Evolutionary conservation across 2,888 invertebrate species (phyloP).

Genomic region (Pandemis cinnamomeana): DNA sequence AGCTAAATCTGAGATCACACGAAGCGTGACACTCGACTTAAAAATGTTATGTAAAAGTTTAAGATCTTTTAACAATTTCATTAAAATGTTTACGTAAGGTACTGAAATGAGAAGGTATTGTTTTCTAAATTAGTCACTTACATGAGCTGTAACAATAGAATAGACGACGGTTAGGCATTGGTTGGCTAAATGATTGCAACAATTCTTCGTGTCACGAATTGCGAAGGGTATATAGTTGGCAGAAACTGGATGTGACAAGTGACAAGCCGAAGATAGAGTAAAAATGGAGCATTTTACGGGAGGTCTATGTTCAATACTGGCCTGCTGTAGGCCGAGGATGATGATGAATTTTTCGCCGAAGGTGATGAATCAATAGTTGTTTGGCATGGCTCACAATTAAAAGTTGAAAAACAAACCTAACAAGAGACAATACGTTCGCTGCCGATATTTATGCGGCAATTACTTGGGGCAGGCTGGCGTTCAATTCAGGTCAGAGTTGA

Average conservation of each 20-base stretch:
- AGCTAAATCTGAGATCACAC: constrained; percentile 78
- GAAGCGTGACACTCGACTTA: constrained; percentile 65
- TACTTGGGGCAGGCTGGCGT: constrained; percentile 74
- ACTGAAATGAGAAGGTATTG: background rate
- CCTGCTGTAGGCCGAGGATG: too few species aligned
- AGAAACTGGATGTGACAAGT: too few species aligned
- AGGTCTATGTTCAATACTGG: too few species aligned
- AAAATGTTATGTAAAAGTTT: constrained; percentile 11
- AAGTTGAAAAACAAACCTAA: constrained; percentile 42
- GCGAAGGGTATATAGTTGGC: too few species aligned
- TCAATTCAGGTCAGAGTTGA: constrained; percentile 79
- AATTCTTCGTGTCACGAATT: background rate
- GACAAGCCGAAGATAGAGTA: too few species aligned
- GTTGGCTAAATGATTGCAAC: background rate
- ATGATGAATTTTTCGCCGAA: background rate
- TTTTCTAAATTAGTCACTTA: background rate
- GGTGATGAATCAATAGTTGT: background rate
- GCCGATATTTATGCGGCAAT: constrained; percentile 75
- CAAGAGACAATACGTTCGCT: constrained; percentile 38
- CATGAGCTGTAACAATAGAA: background rate
- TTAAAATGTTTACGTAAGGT: background rate
- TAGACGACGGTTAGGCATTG: background rate
- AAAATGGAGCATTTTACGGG: too few species aligned
- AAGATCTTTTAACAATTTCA: background rate
- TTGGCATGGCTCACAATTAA: constrained; percentile 32